phyloP scores from a whole-genome alignment of 2,113 vertebrate genomes.

The Meleagris gallopavo region DNA sequence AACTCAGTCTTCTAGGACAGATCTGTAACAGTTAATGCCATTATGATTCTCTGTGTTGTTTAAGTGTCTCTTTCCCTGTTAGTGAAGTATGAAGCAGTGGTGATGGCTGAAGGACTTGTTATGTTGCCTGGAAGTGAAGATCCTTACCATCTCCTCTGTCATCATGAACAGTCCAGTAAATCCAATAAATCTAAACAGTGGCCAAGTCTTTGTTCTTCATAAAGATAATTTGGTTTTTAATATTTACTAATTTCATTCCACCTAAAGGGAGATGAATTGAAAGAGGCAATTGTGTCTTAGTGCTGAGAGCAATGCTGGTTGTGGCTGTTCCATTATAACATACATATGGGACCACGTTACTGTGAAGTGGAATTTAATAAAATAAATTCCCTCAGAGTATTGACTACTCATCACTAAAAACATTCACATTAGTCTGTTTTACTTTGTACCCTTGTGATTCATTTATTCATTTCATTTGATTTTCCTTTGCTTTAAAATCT shows the following conservation, averaged over 20 bases:
- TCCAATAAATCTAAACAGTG: not conserved
- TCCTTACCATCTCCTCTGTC: not conserved
- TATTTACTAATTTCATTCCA: slow-evolving; percentile 8
- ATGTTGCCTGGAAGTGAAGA: not conserved
- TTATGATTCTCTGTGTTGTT: not conserved
- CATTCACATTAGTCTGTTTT: not conserved
- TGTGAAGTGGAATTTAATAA: not conserved
- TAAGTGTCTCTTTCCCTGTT: not conserved
- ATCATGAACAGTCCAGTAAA: not conserved
- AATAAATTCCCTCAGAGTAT: not conserved
- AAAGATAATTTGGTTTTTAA: not conserved
- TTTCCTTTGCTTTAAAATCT: not conserved
- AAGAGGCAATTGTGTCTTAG: not conserved
- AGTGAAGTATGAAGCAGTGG: not conserved
- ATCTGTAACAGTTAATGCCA: fast-evolving
- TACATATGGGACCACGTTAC: not conserved
- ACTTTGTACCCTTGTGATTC: not conserved
- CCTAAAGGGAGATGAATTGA: not conserved
- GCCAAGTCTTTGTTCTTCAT: not conserved
- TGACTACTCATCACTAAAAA: not conserved
- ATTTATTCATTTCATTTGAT: not conserved
- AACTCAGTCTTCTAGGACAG: not conserved
- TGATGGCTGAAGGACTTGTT: not conserved
- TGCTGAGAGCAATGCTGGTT: not conserved
- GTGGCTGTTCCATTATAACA: not conserved